A percentile compares a stretch with the other conserved stretches of the same genome.
Conservation (phyloP, 2,888 invertebrate genomes). For the Zaprionus bogoriensis region DNA sequence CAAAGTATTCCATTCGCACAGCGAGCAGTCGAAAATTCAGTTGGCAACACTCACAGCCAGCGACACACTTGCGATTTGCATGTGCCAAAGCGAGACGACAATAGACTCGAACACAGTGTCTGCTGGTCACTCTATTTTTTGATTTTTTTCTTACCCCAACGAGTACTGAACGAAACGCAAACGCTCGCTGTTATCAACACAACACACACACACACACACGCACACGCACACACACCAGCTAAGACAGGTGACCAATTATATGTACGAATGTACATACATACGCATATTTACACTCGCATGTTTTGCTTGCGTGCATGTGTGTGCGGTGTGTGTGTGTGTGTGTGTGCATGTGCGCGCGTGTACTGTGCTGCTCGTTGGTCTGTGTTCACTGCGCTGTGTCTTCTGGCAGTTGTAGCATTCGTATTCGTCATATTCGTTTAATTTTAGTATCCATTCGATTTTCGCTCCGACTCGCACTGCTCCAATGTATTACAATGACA, state of each 20-base stretch:
- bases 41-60: conserved; percentile 63
- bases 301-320: background rate
- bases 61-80: conserved; percentile 30
- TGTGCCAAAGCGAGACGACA: conserved; percentile 46
- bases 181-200: conserved; percentile 65
- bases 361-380: conserved; percentile 6
- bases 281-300: background rate
- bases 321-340: background rate
- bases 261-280: conserved; percentile 1
- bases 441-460: conserved; percentile 44
- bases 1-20: conserved; percentile 47
- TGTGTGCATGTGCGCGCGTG: conserved; percentile 7
- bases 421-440: conserved; percentile 37
- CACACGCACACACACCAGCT: conserved; percentile 4
- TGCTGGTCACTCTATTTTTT: conserved; percentile 26
- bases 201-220: conserved; percentile 43
- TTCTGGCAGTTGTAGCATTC: background rate
- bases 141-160: conserved; percentile 17
- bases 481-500: conserved; percentile 60
- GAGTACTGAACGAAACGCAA: conserved; percentile 40
- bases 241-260: conserved; percentile 8
- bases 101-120: conserved; percentile 16
- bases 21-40: conserved; percentile 42
- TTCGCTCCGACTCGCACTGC: conserved; percentile 10
- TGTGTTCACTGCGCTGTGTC: conserved; percentile 7